A percentile compares a stretch with the other conserved stretches of the same genome.
Evolutionary conservation across 2,113 vertebrate genomes (phyloP).

Genomic region (Ciconia stormi): DNA sequence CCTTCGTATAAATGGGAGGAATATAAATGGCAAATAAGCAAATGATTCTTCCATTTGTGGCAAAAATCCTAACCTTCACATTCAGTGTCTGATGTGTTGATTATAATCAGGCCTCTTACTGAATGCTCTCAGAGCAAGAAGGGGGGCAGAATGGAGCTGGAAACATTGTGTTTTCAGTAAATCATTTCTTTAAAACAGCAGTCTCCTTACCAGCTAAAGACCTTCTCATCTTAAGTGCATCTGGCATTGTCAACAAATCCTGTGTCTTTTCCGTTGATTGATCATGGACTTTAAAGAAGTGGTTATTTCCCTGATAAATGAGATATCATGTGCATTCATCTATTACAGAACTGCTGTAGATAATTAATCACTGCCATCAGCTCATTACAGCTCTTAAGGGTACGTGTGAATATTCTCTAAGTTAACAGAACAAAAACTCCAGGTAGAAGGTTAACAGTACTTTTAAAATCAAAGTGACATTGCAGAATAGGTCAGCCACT

Average conservation of each 20-base stretch:
- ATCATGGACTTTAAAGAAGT: constrained; percentile 56
- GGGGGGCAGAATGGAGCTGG: not conserved
- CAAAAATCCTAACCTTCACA: not conserved
- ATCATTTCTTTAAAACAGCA: not conserved
- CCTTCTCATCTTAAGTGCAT: not conserved
- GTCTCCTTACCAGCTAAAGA: not conserved
- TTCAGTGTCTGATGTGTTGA: not conserved
- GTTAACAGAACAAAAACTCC: constrained; percentile 58
- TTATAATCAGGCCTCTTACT: not conserved
- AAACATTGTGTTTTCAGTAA: not conserved
- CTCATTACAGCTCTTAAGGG: constrained; percentile 66
- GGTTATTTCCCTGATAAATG: constrained; percentile 62
- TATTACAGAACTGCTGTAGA: constrained; percentile 26
- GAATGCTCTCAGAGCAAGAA: not conserved
- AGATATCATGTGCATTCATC: constrained; percentile 46
- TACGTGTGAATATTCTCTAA: constrained; percentile 49
- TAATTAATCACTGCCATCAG: constrained; percentile 71
- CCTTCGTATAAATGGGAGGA: not conserved
- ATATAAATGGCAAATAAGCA: not conserved
- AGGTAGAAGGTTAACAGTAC: constrained; percentile 69
- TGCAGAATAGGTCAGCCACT: constrained; percentile 18
- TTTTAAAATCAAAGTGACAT: constrained; percentile 53
- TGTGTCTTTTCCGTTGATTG: constrained; percentile 20
- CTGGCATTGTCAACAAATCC: constrained; percentile 36
- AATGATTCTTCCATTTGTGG: not conserved